Percentiles rank a stretch among this genome's conserved stretches.
Conservation (phyloP, 1,140 invertebrate species). For the Musca vetustissima region DNA sequence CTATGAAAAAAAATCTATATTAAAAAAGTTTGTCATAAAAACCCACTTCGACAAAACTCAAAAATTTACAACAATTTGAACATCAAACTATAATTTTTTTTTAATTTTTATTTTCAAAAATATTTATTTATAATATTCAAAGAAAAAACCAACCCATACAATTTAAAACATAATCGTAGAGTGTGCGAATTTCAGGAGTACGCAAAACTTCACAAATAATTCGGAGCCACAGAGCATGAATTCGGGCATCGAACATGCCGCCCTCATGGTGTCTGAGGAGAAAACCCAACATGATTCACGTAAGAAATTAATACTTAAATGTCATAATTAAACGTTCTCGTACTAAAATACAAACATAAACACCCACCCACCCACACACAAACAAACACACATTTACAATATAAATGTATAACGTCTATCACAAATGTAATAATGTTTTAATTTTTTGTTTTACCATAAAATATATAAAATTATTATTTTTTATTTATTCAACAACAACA, state of each 20-base stretch:
- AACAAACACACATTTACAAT: not conserved
- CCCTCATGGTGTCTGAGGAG: slow-evolving; percentile 75
- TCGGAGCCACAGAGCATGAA: slow-evolving; percentile 70
- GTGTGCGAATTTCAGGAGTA: slow-evolving; percentile 74
- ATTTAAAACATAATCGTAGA: slow-evolving; percentile 60
- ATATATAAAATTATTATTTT: too few species aligned
- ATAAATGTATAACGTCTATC: slow-evolving; percentile 1
- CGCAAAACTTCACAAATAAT: slow-evolving; percentile 80
- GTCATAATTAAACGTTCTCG: not conserved
- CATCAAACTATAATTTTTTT: too few species aligned
- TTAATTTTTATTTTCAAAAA: not conserved
- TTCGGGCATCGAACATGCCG: slow-evolving; percentile 71
- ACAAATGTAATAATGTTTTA: not conserved
- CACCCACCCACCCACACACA: too few species aligned
- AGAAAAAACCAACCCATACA: slow-evolving; percentile 53
- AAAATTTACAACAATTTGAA: too few species aligned
- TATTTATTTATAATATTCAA: slow-evolving; percentile 10
- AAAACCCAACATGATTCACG: slow-evolving; percentile 78
- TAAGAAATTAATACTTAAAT: slow-evolving; percentile 60
- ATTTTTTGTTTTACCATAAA: not conserved
- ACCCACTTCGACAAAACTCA: too few species aligned
- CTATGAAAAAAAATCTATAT: too few species aligned
- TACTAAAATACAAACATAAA: slow-evolving; percentile 6
- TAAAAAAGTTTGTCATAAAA: too few species aligned
- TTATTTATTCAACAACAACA: too few species aligned